A percentile compares a stretch with the other conserved stretches of the same genome.
Evolutionary conservation across 1,140 invertebrate genomes (phyloP).

Genomic region (Drosophila miranda): DNA sequence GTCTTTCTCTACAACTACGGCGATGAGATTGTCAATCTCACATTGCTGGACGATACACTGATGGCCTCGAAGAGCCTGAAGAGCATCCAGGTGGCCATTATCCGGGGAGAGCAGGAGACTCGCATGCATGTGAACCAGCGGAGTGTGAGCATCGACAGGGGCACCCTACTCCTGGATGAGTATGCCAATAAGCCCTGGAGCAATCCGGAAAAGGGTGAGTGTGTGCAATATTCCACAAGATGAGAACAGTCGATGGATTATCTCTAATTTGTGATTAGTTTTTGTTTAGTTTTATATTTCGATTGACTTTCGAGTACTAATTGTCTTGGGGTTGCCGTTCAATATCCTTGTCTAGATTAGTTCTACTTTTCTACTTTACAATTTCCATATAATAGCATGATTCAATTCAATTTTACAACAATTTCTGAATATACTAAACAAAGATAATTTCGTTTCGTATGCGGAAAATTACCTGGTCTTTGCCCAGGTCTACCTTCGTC

Average conservation of each 20-base stretch:
- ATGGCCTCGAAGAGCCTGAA: conserved; percentile 87
- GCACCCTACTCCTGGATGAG: conserved; percentile 87
- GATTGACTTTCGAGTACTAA: too few species aligned
- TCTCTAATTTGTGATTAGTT: too few species aligned
- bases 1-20: conserved; percentile 93
- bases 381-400: background rate
- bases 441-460: background rate
- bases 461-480: background rate
- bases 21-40: conserved; percentile 90
- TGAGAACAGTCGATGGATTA: too few species aligned
- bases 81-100: conserved; percentile 93
- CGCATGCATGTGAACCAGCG: conserved; percentile 92
- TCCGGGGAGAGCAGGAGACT: conserved; percentile 88
- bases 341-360: too few species aligned
- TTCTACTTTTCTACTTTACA: background rate
- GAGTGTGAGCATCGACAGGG: conserved; percentile 87
- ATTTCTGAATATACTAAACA: background rate
- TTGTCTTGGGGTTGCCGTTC: too few species aligned
- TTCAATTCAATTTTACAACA: too few species aligned
- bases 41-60: conserved; percentile 87
- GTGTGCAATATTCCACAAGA: too few species aligned
- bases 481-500: conserved; percentile 42
- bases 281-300: too few species aligned
- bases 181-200: conserved; percentile 92
- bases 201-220: conserved; percentile 89